phyloP scores from a whole-genome alignment of 2,797 vertebrate species.

The Dipus sagitta region DNA sequence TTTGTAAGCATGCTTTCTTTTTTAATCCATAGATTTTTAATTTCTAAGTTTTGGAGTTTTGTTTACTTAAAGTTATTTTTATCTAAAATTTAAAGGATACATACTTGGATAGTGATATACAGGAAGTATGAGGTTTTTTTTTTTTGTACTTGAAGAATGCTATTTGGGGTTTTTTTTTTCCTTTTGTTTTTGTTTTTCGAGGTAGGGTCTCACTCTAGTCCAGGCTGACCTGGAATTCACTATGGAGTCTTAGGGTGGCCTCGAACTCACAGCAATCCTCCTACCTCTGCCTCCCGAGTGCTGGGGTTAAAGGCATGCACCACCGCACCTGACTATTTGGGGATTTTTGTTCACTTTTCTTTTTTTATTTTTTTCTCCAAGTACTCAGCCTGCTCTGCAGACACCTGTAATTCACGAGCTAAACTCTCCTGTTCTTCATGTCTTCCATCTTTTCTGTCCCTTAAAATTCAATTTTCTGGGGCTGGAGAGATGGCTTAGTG shows the following conservation, averaged over 20 bases:
- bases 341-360: neutral
- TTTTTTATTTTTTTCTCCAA: neutral
- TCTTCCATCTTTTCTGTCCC: neutral
- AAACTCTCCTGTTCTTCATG: neutral
- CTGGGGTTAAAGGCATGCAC: too few relatives aligned
- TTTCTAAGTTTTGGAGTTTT: slow-evolving; percentile 13
- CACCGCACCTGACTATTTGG: too few relatives aligned
- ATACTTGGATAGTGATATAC: neutral
- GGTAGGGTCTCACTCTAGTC: too few relatives aligned
- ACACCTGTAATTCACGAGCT: neutral
- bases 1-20: neutral
- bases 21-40: neutral
- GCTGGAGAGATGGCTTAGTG: too few relatives aligned
- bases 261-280: too few relatives aligned
- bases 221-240: too few relatives aligned
- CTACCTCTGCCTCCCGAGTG: too few relatives aligned
- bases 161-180: neutral
- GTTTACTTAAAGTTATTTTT: neutral
- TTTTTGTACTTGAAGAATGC: neutral
- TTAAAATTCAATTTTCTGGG: slow-evolving; percentile 2
- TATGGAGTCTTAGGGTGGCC: too few relatives aligned
- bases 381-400: neutral
- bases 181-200: neutral
- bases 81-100: slow-evolving; percentile 21
- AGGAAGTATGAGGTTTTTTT: neutral